phyloP scores from a whole-genome alignment of 2,888 invertebrate species.

The Tiphia femorata region DNA sequence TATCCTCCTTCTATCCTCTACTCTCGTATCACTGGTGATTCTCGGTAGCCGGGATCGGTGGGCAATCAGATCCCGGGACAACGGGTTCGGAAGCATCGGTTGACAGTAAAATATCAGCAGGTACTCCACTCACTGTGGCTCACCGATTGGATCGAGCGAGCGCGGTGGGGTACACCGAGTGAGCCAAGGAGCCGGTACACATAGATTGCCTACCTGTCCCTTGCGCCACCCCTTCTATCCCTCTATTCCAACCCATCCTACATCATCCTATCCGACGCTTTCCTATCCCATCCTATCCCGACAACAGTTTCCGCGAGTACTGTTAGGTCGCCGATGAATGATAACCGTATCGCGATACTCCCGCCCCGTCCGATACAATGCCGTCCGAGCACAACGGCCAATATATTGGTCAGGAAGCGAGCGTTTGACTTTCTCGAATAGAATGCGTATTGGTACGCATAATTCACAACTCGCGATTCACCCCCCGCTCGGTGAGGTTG shows the following conservation, averaged over 20 bases:
- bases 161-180: conserved; percentile 30
- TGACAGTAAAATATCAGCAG: conserved; percentile 68
- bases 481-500: background rate
- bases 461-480: conserved; percentile 24
- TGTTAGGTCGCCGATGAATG: conserved; percentile 60
- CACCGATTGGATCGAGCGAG: conserved; percentile 40
- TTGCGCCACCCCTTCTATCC: background rate
- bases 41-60: conserved; percentile 56
- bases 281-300: conserved; percentile 22
- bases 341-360: conserved; percentile 63
- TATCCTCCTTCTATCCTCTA: no score
- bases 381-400: conserved; percentile 47
- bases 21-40: conserved; percentile 50
- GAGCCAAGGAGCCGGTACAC: conserved; percentile 13
- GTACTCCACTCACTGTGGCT: conserved; percentile 39
- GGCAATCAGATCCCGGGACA: conserved; percentile 64
- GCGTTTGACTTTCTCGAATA: conserved; percentile 29
- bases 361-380: conserved; percentile 52
- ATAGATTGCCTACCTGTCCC: background rate
- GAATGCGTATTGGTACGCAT: conserved; percentile 38
- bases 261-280: conserved; percentile 1
- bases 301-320: conserved; percentile 34
- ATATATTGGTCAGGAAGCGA: conserved; percentile 47
- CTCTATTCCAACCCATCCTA: background rate
- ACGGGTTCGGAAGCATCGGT: conserved; percentile 65